These are phyloP conservation scores for Rhizomys pruinosus DNA, from an alignment of 2,113 vertebrate genomes.

Conservation along the genomic window DNA sequence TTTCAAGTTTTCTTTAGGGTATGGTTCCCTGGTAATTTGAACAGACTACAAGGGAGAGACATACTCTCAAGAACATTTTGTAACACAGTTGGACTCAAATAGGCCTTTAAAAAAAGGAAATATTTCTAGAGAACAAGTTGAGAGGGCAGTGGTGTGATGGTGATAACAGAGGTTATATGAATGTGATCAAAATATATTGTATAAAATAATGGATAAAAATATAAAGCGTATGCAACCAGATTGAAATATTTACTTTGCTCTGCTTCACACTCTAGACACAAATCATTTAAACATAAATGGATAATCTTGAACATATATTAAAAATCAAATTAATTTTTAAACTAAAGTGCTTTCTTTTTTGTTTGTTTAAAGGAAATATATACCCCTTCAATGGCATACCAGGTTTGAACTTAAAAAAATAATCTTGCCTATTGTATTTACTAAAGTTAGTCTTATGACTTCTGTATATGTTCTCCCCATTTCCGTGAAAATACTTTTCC, in stretches of 20 bases:
- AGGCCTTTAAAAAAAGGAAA: no score
- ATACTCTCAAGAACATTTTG: no score
- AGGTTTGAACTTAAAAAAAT: neutral
- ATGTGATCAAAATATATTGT: no score
- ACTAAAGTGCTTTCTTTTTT: neutral
- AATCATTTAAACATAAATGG: constrained; percentile 32
- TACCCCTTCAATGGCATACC: neutral
- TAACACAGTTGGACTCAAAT: no score
- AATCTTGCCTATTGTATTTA: neutral
- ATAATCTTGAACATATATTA: constrained; percentile 35
- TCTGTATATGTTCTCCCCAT: neutral
- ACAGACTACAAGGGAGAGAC: no score
- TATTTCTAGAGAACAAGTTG: no score
- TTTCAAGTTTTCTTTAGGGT: no score
- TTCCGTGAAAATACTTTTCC: neutral
- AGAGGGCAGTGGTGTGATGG: no score
- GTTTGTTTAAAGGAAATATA: constrained; percentile 25
- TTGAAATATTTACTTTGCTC: neutral
- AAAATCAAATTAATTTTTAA: neutral
- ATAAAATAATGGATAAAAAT: no score
- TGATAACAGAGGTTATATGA: no score
- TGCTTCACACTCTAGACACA: neutral
- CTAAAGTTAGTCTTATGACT: neutral
- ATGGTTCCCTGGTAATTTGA: no score
- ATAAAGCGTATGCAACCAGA: neutral